A percentile compares a stretch with the other conserved stretches of the same genome.
These are phyloP conservation scores for Oenanthe melanoleuca DNA, from an alignment of 2,113 vertebrate genomes.

Conservation along the genomic window DNA sequence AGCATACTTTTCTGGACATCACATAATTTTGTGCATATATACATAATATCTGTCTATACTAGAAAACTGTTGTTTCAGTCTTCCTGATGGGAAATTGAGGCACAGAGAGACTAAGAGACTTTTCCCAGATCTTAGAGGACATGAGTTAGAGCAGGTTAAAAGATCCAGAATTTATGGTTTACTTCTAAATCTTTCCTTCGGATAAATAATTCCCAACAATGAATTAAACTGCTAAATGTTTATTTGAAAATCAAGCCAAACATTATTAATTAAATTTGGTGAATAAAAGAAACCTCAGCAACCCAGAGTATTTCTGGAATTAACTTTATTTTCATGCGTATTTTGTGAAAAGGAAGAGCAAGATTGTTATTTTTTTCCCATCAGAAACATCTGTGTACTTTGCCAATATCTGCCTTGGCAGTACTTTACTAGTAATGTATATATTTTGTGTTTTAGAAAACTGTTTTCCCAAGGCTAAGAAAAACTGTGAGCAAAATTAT, in stretches of 20 bases:
- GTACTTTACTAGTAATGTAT: not conserved
- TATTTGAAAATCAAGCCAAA: not conserved
- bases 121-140: not conserved
- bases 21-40: not conserved
- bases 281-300: not conserved
- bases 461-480: not conserved
- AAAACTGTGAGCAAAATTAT: slow-evolving; percentile 31
- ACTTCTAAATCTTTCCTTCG: not conserved
- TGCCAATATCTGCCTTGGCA: slow-evolving; percentile 21
- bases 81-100: not conserved
- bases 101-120: not conserved
- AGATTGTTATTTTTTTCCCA: slow-evolving; percentile 1
- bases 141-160: not conserved
- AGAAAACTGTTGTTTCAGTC: not conserved
- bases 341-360: not conserved
- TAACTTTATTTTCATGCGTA: not conserved
- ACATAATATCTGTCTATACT: not conserved
- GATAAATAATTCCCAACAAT: not conserved
- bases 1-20: not conserved
- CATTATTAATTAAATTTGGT: not conserved
- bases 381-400: not conserved
- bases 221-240: not conserved
- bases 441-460: not conserved
- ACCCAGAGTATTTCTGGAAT: not conserved
- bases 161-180: not conserved